A percentile compares a stretch with the other conserved stretches of the same genome.
These are phyloP conservation scores for Pogonocichla stellata DNA, from an alignment of 2,113 vertebrate genomes.

Conservation along the genomic window DNA sequence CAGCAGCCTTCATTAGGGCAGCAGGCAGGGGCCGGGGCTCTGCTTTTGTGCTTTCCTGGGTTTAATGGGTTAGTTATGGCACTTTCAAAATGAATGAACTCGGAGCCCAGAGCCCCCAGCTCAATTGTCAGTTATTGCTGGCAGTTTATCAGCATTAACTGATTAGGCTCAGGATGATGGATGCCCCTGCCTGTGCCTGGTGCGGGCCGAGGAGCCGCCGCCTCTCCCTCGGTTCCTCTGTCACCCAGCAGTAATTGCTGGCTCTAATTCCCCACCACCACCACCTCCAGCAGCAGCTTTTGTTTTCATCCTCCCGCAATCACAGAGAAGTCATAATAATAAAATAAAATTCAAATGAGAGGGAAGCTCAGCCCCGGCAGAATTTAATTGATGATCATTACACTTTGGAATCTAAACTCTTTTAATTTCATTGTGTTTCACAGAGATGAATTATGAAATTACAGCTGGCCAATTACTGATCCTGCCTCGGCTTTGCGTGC, in stretches of 20 bases:
- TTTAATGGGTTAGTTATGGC: conserved; percentile 54
- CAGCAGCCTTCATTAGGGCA: conserved; percentile 10
- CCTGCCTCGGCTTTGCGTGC: conserved; percentile 14
- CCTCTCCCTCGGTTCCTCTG: not conserved
- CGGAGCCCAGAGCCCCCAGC: conserved; percentile 33
- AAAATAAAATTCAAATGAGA: conserved; percentile 74
- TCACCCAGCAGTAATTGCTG: conserved; percentile 36
- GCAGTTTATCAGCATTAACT: conserved; percentile 82
- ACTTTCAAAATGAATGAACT: conserved; percentile 75
- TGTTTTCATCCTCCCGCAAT: not conserved
- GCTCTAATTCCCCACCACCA: not conserved
- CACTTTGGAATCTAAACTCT: conserved; percentile 73
- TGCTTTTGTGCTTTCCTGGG: not conserved
- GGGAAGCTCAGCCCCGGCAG: conserved; percentile 68
- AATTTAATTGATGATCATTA: conserved; percentile 77
- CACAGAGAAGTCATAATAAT: conserved; percentile 33
- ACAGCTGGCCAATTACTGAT: conserved; percentile 61
- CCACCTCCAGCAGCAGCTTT: not conserved
- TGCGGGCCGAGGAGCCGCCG: not conserved
- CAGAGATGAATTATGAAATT: conserved; percentile 74
- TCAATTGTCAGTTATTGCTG: conserved; percentile 80
- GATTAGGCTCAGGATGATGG: conserved; percentile 77
- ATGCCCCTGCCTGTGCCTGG: conserved; percentile 63
- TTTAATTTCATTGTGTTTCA: conserved; percentile 72
- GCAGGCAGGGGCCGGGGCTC: conserved; percentile 21